Evolutionary conservation across 2,888 invertebrate species (phyloP), one percentile per base, ranked within the genome.

Genomic region (Drosophila putrida): DNA sequence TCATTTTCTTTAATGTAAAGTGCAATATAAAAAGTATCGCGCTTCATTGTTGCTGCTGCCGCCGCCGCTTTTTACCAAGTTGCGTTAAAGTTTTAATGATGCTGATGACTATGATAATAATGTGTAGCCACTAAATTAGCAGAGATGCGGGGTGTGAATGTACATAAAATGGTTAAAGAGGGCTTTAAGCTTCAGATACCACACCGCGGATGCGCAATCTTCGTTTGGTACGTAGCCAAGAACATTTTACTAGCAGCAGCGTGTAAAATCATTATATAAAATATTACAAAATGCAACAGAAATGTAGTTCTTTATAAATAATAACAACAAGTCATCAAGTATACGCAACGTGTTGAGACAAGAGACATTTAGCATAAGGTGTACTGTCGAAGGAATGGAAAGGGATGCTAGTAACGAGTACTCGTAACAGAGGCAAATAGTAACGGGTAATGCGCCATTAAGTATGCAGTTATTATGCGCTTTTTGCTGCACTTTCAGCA

Each of bases 101-200:
- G 90, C 87, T 88, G 86, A 90, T 86, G 90, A 86, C 89, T 83
- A 82, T 80, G 90, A 86, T 86, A 89, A 86, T 89, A 89, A 80
- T 86, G 89, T 78, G 88, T 73, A 80, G 82, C 86, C 88, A 89
- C 88, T 88, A 88, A 85, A 85, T 85, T 89, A 88, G 87, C 86
- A 69, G 80, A 43, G 59, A 55, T 49, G 80, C 43, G 78, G 53
- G 59, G 66, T 20, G 58, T 43, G 43, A 55, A 51, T 46, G 71
- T 53, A 61, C 39, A 73, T 73, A 54, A 75, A 78, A 73, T 64
- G 53, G 38, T 71, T 55, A 54, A 73, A 60, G 67, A 57, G 27
- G 31, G 47, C 51, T 71, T 67, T 33, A 59, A 57, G 47, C 51
- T 9, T 50, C 44, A 35, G 11, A 28, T 27, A 6, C 11, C 35